Conservation (phyloP, 2,888 invertebrate species). For the Branchipolynoe longqiensis region DNA sequence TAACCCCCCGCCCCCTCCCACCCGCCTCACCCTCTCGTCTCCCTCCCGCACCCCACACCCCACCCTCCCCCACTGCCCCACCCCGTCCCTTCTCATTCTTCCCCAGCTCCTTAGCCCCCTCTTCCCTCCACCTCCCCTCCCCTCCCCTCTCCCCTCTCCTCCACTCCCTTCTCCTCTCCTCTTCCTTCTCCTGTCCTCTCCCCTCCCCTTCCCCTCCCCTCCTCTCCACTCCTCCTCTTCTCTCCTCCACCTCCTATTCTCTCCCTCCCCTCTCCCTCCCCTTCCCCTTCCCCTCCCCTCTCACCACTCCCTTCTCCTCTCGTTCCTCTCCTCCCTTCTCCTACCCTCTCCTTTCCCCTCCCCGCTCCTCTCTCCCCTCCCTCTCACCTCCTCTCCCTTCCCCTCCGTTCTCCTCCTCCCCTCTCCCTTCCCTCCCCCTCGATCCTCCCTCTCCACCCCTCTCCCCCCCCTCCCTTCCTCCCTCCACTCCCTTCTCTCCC, state of each 20-base stretch:
- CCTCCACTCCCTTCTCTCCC: neutral
- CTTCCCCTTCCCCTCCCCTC: neutral
- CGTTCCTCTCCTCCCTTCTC: no score
- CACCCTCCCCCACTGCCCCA: neutral
- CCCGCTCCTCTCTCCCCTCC: neutral
- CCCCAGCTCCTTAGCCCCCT: neutral
- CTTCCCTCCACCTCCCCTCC: neutral
- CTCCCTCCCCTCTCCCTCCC: neutral
- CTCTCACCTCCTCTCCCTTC: neutral
- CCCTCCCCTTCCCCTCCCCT: neutral
- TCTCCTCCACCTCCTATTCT: neutral
- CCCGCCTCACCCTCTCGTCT: neutral
- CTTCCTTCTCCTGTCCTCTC: neutral
- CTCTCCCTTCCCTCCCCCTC: neutral
- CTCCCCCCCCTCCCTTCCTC: neutral
- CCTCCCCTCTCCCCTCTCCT: neutral
- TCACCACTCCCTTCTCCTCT: neutral
- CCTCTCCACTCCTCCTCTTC: neutral
- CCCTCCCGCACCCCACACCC: neutral
- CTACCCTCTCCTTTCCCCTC: no score
- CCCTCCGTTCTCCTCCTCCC: neutral
- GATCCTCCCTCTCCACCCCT: neutral
- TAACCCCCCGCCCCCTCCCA: neutral
- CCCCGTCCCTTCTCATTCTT: neutral
- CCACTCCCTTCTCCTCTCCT: neutral